Evolutionary conservation across 1,140 invertebrate genomes (phyloP), one percentile per base, ranked within the genome.

Genomic region (Episyrphus balteatus): DNA sequence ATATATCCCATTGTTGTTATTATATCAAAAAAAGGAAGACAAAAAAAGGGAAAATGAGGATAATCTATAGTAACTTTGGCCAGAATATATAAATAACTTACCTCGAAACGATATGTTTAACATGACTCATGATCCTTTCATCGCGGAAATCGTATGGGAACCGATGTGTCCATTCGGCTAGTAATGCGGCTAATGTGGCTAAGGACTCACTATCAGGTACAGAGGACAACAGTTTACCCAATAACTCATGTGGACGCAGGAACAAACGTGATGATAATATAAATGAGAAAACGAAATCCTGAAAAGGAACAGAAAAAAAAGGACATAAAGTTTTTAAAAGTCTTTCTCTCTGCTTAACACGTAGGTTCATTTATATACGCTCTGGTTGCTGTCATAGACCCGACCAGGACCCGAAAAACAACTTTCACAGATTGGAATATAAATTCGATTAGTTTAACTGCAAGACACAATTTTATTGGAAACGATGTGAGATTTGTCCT

Each of bases 121-220:
- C 63, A 50, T 76, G 72, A 51, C 71, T 72, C 71, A 79, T 77
- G 72, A 80, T 77, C 26, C 72, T 57, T 50, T 78, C 75, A 58
- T 78, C 75, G 19, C 76, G 71, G 65, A 80, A 81, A 63, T 81
- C 79, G 54, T 81, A 79, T 10, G 79, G 76, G 59, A 81, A 78
- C 49, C 73, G 72, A 48, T 74, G 71, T 40, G 74, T 65, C 66
- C 66, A 68, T 42, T 64, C 61, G 49, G 59, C 56, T 47, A 69
- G 48, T 21, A 69, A 54, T 49, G 52, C 56, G 30, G 69, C 64
- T 47, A 67, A 55, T 47, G 61, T 56, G 44, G 60, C 61, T 44
- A 66, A 49, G 47, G 56, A 58, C 55, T 57, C 52, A 37, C 55
- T 55, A 48, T 64, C 62, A 62, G 62, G 61, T 64, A 64, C 55